Evolutionary conservation across 1,140 invertebrate species (phyloP), one percentile per base, ranked within the genome.

Genomic region (Panagrolaimus sp.): DNA sequence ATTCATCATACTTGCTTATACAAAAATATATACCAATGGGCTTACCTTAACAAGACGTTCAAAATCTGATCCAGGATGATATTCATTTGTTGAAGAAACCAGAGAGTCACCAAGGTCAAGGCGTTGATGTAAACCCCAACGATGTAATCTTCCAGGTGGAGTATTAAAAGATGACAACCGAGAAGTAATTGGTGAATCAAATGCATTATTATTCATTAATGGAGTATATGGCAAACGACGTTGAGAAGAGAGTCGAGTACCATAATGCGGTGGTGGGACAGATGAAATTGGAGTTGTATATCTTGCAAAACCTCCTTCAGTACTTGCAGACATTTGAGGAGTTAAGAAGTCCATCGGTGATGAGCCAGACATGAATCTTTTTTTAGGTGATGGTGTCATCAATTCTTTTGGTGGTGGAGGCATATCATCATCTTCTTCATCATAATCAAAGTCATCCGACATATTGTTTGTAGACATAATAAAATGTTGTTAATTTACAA

Each of bases 201-300:
- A 10, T 1, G 52, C 15, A 5, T 26, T 12, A 1, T 10, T 21
- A 0, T 12, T 8, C 17, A 28, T n/a, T 21, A 4, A 4, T 2
- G 52, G 1, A 58, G 21, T 58, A 28, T 58, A 58, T 12, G 52
- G 52, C 0, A 58, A n/a, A 58, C 52, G 52, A 14, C 52, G 52
- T 28, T 58, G 52, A 1, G 52, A 58, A 26, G 52, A 58, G 4
- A 58, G 10, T 10, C 52, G 15, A 58, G 28, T 58, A 2, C 21
- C 52, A 21, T 3, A n/a, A 21, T 21, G 52, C 5, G 52, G 52
- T 12, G 52, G 21, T 21, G 52, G 52, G 17, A 58, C 28, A 12
- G 52, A 58, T 58, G 52, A 21, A 12, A 58, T 8, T 21, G 52
- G 28, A 12, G 28, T 58, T 21, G 52, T 58, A 28, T 58, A 58